Percentiles rank a stretch among this genome's conserved stretches.
These are phyloP conservation scores for Drosophila mimica DNA, from an alignment of 2,888 invertebrate genomes.

Conservation along the genomic window DNA sequence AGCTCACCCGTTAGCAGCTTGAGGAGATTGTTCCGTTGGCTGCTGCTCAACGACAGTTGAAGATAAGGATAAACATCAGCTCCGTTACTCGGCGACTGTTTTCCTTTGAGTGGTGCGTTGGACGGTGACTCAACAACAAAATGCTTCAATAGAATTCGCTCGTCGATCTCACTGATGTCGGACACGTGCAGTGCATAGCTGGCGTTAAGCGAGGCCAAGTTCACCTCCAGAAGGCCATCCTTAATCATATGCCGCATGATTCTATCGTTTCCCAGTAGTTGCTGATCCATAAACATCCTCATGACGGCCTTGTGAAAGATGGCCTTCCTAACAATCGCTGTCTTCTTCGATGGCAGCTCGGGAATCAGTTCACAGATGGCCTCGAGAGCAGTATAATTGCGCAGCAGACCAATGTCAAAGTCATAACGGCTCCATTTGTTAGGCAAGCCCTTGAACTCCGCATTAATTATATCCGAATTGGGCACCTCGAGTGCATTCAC, in stretches of 20 bases:
- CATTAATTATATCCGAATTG: constrained; percentile 50
- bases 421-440: constrained; percentile 38
- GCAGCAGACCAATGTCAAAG: constrained; percentile 36
- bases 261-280: constrained; percentile 55
- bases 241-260: constrained; percentile 54
- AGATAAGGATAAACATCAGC: background rate
- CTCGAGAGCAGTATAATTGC: constrained; percentile 44
- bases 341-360: constrained; percentile 37
- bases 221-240: constrained; percentile 62
- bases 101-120: background rate
- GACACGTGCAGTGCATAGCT: constrained; percentile 51
- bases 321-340: constrained; percentile 38
- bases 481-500: constrained; percentile 60
- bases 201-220: constrained; percentile 48
- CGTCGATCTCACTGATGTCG: constrained; percentile 66
- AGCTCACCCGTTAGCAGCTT: constrained; percentile 32
- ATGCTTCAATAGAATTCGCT: constrained; percentile 51
- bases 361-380: constrained; percentile 50
- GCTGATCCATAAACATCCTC: constrained; percentile 57
- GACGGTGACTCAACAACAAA: background rate
- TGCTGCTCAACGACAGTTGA: background rate
- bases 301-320: constrained; percentile 55
- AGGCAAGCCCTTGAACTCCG: constrained; percentile 51
- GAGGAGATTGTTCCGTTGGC: constrained; percentile 20
- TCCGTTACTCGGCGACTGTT: background rate